phyloP scores from a whole-genome alignment of 2,888 invertebrate species.

The Cataglyphis rosenhaueri region DNA sequence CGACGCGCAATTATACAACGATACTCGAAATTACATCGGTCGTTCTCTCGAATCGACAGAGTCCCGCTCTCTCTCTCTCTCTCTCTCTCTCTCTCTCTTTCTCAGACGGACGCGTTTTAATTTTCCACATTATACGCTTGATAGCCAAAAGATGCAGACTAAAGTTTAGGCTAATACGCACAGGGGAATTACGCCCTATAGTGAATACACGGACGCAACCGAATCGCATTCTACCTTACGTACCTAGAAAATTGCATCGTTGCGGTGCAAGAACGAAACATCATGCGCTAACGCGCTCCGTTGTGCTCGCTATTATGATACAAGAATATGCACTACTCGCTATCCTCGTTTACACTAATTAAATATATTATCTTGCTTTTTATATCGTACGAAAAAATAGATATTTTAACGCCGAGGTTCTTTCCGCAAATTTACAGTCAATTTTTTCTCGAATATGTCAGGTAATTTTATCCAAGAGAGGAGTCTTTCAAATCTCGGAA shows the following conservation, averaged over 20 bases:
- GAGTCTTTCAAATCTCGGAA: background rate
- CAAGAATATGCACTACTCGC: constrained; percentile 43
- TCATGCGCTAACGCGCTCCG: constrained; percentile 34
- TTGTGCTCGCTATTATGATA: constrained; percentile 21
- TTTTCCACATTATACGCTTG: constrained; percentile 32
- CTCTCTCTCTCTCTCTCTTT: too few species aligned
- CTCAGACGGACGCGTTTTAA: constrained; percentile 25
- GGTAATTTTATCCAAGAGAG: background rate
- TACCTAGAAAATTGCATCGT: constrained; percentile 54
- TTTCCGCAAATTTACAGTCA: background rate
- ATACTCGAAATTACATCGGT: constrained; percentile 8
- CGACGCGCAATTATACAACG: background rate
- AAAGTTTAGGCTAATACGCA: constrained; percentile 31
- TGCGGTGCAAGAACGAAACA: constrained; percentile 47
- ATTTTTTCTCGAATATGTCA: background rate
- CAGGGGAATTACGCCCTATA: constrained; percentile 37
- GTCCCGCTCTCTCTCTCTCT: background rate
- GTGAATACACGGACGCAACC: constrained; percentile 28
- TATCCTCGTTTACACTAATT: constrained; percentile 41
- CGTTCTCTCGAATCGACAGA: background rate
- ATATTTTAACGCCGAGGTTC: constrained; percentile 27
- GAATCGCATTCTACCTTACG: constrained; percentile 43
- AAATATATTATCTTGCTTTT: constrained; percentile 32
- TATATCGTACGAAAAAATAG: background rate
- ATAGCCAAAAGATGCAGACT: constrained; percentile 42